Percentiles rank a stretch among this genome's conserved stretches.
phyloP scores from a whole-genome alignment of 2,888 invertebrate genomes.

The Epistrophe eligans region DNA sequence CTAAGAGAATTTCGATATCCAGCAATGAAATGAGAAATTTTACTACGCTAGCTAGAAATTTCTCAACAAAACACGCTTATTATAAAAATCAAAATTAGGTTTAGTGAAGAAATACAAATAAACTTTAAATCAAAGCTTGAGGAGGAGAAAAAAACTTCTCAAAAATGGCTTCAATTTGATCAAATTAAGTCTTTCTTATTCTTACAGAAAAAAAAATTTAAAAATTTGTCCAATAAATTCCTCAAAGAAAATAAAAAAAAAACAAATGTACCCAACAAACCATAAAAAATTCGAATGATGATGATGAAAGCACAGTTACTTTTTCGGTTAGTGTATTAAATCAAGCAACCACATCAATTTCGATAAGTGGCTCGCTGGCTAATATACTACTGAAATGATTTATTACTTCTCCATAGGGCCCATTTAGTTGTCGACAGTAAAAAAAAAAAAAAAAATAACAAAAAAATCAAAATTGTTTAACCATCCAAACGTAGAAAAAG shows the following conservation, averaged over 20 bases:
- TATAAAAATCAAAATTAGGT: no score
- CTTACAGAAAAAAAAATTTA: no score
- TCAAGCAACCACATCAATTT: slow-evolving; percentile 70
- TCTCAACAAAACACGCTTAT: no score
- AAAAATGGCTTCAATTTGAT: no score
- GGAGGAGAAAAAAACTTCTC: no score
- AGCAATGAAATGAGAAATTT: no score
- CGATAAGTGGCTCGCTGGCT: slow-evolving; percentile 62
- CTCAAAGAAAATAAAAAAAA: neutral
- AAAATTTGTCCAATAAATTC: neutral
- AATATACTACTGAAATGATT: slow-evolving; percentile 52
- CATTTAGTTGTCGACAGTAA: slow-evolving; percentile 72
- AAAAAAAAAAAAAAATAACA: no score
- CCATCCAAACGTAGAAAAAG: slow-evolving; percentile 60
- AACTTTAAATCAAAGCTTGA: no score
- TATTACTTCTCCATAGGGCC: slow-evolving; percentile 64
- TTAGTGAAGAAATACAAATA: no score
- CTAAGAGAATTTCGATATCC: no score
- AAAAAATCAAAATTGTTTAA: slow-evolving; percentile 43
- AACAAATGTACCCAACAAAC: neutral
- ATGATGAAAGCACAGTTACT: neutral
- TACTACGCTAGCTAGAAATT: no score
- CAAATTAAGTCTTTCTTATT: no score
- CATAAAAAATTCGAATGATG: neutral
- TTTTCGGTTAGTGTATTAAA: slow-evolving; percentile 24